A percentile compares a stretch with the other conserved stretches of the same genome.
phyloP scores from a whole-genome alignment of 2,113 vertebrate genomes.

The cattle (Bos taurus) region ARS-UCD2.0 NC_037328.1:146964001-146964500 shows the following conservation, averaged over 20 bases:
- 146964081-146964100: background rate
- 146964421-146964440: no score
- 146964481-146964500: no score
- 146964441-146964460: no score
- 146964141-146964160: slow-evolving; percentile 25
- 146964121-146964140: background rate
- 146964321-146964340: no score
- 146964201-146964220: slow-evolving; percentile 37
- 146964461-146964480: no score
- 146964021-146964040: background rate
- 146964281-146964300: no score
- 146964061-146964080: background rate
- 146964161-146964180: slow-evolving; percentile 55
- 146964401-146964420: no score
- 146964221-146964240: slow-evolving; percentile 47
- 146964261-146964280: no score
- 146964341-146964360: no score
- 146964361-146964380: no score
- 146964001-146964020: background rate
- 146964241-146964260: slow-evolving; percentile 39
- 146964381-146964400: no score
- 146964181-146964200: slow-evolving; percentile 29
- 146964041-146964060: background rate
- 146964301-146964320: no score
- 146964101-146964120: slow-evolving; percentile 33